A percentile compares a stretch with the other conserved stretches of the same genome.
Evolutionary conservation across 2,797 vertebrate genomes (phyloP).

Genomic region (Halcyon badia): DNA sequence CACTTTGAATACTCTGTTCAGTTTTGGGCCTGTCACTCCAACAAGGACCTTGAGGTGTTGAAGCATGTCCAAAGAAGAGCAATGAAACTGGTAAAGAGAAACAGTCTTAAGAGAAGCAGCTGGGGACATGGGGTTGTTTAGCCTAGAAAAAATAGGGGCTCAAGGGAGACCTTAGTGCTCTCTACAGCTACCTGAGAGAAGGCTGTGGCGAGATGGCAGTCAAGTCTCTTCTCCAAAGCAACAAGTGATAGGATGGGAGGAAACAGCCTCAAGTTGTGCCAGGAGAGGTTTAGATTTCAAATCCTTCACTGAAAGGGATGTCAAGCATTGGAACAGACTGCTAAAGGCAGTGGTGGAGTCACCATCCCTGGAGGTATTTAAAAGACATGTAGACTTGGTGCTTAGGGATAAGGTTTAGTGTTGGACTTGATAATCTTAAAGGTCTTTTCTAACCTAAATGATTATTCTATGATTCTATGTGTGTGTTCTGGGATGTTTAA

Average conservation of each 20-base stretch:
- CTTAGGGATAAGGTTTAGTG: neutral
- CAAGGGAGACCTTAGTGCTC: neutral
- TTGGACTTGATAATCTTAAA: neutral
- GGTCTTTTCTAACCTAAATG: accelerated
- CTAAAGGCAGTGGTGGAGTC: neutral
- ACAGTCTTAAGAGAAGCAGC: neutral
- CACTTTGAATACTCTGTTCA: too few relatives aligned
- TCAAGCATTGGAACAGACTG: neutral
- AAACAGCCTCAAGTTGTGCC: neutral
- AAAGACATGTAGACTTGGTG: accelerated
- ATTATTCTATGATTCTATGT: neutral
- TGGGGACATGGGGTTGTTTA: neutral
- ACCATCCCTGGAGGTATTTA: neutral
- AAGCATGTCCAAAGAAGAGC: neutral
- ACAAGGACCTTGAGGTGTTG: too few relatives aligned
- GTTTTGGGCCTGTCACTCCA: too few relatives aligned
- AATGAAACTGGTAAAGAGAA: neutral
- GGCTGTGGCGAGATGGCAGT: accelerated
- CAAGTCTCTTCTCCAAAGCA: neutral
- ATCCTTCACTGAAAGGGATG: accelerated
- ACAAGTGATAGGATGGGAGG: neutral
- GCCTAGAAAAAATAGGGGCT: neutral
- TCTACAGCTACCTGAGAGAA: neutral
- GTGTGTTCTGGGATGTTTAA: neutral
- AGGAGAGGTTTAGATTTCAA: neutral